phyloP scores from a whole-genome alignment of 2,797 vertebrate species.

The Scarus forsteni region DNA sequence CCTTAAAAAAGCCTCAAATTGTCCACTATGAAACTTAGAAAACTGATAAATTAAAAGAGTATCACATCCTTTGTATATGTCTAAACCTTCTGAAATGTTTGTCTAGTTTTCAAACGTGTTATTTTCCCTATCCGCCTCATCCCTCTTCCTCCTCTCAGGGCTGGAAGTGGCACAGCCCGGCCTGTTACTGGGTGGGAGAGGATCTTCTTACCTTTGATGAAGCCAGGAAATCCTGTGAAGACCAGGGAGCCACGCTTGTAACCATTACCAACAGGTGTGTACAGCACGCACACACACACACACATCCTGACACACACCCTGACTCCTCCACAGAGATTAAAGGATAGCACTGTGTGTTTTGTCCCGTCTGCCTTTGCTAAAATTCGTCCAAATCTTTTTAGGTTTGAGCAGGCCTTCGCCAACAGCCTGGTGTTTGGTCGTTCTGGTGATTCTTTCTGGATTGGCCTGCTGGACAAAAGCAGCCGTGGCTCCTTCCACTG shows the following conservation, averaged over 20 bases:
- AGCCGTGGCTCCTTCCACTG: conserved; percentile 88
- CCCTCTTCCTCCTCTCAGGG: conserved; percentile 80
- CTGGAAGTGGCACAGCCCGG: conserved; percentile 97
- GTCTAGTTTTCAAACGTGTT: background rate
- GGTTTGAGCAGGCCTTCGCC: conserved; percentile 96
- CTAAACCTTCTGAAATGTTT: background rate
- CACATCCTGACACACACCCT: background rate
- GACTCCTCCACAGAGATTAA: background rate
- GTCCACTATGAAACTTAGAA: too few relatives aligned
- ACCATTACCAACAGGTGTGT: conserved; percentile 92
- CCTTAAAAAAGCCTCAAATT: too few relatives aligned
- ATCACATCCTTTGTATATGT: background rate
- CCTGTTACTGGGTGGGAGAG: conserved; percentile 95
- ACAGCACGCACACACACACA: background rate
- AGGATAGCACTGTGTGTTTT: background rate
- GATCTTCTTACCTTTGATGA: conserved; percentile 87
- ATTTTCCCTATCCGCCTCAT: background rate
- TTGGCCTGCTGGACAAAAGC: conserved; percentile 89
- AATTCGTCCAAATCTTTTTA: conserved; percentile 50
- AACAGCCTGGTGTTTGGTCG: conserved; percentile 93
- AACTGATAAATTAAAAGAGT: background rate
- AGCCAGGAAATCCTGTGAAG: conserved; percentile 88
- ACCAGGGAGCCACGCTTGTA: conserved; percentile 86
- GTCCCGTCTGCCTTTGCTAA: background rate
- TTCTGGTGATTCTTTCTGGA: conserved; percentile 91